Base-by-base conservation (phyloP, 2,113 vertebrate species). In the Plectropomus leopardus region DNA sequence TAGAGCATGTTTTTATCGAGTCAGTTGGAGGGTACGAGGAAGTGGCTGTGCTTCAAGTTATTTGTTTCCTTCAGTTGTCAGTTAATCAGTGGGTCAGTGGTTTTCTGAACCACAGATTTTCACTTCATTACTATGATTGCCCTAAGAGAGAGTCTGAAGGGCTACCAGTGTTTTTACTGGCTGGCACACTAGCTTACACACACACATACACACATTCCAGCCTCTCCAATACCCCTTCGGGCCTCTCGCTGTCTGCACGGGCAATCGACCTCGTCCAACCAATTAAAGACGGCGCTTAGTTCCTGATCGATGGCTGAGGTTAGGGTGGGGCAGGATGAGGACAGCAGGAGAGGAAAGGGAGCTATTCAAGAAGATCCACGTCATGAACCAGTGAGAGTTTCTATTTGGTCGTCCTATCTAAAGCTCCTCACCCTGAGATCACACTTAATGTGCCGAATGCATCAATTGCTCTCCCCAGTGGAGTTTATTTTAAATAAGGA, bases 261-360 rank as follows among this genome's bases (percentile, higher is more conserved):
- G 83, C 91, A 88, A 89, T 93, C 93, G 88, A 95, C 93, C 93
- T 80, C 84, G 55, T 90, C 89, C 85, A 78, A 86, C 86, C 90
- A 94, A 95, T 94, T 94, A 93, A 93, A 94, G 85, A 77, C 82
- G 50, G 82, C 78, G 75, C 91, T 95, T 93, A 92, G 91, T 94
- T 94, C 89, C 92, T 83, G 90, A 91, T 93, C 92, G 75, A 86
- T 92, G 91, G 78, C 83, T 84, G 63, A 73, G 83, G 80, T 72
- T 69, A 59, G 72, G 72, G 75, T 70, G 76, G 82, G 83, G 79
- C 84, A 82, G 71, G 76, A 79, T 80, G 67, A 84, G 86, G 78
- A 78, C 81, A 61, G 69, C 34, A 4, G 59, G 24, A 63, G 45
- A 61, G 68, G 16, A 40, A n/a, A n/a, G 30, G n/a, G 21, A 66